These are phyloP conservation scores for Sebastes iracundus DNA, from an alignment of 2,797 vertebrate genomes.

Conservation along the genomic window DNA sequence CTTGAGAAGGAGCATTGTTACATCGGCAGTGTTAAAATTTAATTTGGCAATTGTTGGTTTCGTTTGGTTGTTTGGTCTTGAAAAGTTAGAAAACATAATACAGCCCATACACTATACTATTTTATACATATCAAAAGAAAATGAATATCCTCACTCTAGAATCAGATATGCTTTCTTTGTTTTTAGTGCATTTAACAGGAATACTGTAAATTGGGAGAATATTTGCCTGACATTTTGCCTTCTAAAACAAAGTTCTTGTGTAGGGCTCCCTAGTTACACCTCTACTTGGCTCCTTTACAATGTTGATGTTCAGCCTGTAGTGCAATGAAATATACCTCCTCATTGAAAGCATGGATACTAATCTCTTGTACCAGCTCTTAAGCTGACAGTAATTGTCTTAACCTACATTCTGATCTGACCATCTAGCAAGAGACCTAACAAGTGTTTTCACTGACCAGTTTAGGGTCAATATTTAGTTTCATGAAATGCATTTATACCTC, in stretches of 20 bases:
- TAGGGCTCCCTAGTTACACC: background rate
- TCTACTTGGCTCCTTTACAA: background rate
- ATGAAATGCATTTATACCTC: background rate
- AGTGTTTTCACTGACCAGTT: constrained; percentile 20
- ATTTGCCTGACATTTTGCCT: background rate
- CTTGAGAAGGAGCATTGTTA: background rate
- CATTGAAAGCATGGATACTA: constrained; percentile 36
- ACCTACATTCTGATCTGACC: constrained; percentile 73
- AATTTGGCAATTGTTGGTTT: background rate
- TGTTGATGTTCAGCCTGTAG: background rate
- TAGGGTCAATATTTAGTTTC: background rate
- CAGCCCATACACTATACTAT: background rate
- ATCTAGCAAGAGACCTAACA: constrained; percentile 12
- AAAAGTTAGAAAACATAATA: background rate
- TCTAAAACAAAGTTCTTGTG: background rate
- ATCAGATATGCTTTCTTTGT: background rate
- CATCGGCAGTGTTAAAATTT: background rate
- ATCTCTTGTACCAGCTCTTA: constrained; percentile 59
- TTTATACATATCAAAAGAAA: background rate
- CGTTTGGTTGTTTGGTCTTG: background rate
- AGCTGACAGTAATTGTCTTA: constrained; percentile 78
- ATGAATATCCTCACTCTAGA: background rate
- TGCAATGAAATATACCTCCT: constrained; percentile 14
- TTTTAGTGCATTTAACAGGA: background rate
- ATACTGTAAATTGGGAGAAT: background rate